phyloP scores from a whole-genome alignment of 2,888 invertebrate genomes.

The Lycophotia porphyrea region DNA sequence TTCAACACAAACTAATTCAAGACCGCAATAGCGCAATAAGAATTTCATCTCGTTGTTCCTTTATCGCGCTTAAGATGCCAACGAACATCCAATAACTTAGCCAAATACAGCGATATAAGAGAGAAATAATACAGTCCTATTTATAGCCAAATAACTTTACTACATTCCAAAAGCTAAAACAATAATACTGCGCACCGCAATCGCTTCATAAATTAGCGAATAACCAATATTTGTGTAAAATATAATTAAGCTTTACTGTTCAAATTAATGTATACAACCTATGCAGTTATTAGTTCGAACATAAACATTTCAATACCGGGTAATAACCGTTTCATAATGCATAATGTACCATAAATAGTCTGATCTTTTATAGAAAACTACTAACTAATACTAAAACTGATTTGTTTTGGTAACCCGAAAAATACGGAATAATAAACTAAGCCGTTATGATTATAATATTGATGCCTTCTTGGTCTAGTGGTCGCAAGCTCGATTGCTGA shows the following conservation, averaged over 20 bases:
- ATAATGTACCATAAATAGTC: constrained; percentile 20
- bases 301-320: constrained; percentile 42
- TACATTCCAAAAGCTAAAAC: constrained; percentile 32
- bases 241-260: constrained; percentile 44
- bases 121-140: constrained; percentile 33
- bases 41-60: not conserved
- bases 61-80: constrained; percentile 12
- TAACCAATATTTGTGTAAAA: constrained; percentile 44
- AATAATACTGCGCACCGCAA: constrained; percentile 13
- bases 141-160: not conserved
- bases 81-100: not conserved
- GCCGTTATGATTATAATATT: constrained; percentile 1
- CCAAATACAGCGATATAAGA: not conserved
- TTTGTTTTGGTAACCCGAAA: constrained; percentile 29
- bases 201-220: constrained; percentile 36
- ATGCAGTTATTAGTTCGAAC: constrained; percentile 24
- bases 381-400: constrained; percentile 24
- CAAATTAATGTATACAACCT: constrained; percentile 44
- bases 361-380: constrained; percentile 35
- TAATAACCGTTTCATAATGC: constrained; percentile 40
- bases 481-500: too few relatives aligned
- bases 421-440: constrained; percentile 27
- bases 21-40: not conserved
- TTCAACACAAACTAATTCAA: not conserved
- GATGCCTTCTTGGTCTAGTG: too few relatives aligned